These are phyloP conservation scores for Meles meles DNA, from an alignment of 2,113 vertebrate species.

Conservation along the genomic window DNA sequence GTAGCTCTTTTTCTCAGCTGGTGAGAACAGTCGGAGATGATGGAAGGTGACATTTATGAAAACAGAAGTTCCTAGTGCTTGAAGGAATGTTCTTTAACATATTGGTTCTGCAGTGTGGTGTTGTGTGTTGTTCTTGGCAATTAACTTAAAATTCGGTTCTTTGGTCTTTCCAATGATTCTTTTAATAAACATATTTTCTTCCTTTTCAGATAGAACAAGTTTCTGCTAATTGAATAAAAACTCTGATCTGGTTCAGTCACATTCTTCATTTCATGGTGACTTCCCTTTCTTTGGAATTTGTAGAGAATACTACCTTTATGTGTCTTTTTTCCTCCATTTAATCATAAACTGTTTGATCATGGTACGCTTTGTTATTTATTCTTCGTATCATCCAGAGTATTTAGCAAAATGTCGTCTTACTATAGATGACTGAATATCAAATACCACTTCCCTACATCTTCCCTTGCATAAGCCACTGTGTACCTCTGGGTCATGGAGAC, in stretches of 20 bases:
- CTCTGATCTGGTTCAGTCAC: accelerated
- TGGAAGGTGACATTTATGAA: background rate
- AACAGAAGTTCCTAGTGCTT: background rate
- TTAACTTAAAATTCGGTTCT: background rate
- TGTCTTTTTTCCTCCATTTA: background rate
- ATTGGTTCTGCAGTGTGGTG: background rate
- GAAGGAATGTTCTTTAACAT: background rate
- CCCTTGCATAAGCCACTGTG: background rate
- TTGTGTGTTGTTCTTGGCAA: background rate
- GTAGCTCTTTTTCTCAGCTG: background rate
- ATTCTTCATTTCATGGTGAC: background rate
- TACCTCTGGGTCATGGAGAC: background rate
- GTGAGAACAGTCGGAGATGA: too few species aligned
- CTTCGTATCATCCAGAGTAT: background rate
- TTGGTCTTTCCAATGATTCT: background rate
- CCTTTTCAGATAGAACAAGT: background rate
- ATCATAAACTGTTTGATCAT: background rate
- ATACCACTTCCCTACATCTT: background rate
- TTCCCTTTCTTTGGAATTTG: background rate
- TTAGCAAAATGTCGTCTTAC: background rate
- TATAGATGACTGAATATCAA: background rate
- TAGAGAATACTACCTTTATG: background rate
- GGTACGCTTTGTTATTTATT: background rate
- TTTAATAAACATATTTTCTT: background rate
- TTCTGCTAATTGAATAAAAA: background rate